Conservation (phyloP, 35 echinoderm and acorn worm genomes). For the Hemicentrotus pulcherrimus region DNA sequence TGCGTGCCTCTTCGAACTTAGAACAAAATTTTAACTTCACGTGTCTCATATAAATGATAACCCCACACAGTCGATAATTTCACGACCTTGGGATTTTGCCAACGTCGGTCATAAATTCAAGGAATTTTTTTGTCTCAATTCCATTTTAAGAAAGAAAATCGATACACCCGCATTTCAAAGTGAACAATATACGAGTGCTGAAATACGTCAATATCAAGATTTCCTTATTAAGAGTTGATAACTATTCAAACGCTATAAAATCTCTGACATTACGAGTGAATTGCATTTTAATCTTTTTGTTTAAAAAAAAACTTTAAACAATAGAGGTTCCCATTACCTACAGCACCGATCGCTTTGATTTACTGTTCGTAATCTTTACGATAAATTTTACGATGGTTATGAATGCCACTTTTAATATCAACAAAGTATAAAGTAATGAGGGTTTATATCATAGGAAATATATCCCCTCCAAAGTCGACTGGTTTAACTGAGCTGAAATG, state of each 20-base stretch:
- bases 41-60: neutral
- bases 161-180: too few relatives aligned
- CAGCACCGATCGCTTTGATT: neutral
- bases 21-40: neutral
- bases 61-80: neutral
- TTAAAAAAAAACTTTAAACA: neutral
- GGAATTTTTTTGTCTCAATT: neutral
- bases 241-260: neutral
- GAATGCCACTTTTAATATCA: neutral
- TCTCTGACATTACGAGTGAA: neutral
- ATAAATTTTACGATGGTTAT: constrained; percentile 20
- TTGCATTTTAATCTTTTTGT: neutral
- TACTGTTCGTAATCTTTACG: neutral
- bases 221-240: neutral
- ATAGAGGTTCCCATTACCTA: neutral
- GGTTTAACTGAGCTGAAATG: neutral
- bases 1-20: neutral
- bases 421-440: constrained; percentile 11
- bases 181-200: too few relatives aligned
- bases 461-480: neutral
- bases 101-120: neutral
- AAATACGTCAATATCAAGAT: too few relatives aligned
- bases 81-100: neutral
- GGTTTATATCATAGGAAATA: neutral
- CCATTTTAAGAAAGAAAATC: neutral